A percentile compares a stretch with the other conserved stretches of the same genome.
phyloP scores from a whole-genome alignment of 2,797 vertebrate genomes.

The Kryptopterus vitreolus region DNA sequence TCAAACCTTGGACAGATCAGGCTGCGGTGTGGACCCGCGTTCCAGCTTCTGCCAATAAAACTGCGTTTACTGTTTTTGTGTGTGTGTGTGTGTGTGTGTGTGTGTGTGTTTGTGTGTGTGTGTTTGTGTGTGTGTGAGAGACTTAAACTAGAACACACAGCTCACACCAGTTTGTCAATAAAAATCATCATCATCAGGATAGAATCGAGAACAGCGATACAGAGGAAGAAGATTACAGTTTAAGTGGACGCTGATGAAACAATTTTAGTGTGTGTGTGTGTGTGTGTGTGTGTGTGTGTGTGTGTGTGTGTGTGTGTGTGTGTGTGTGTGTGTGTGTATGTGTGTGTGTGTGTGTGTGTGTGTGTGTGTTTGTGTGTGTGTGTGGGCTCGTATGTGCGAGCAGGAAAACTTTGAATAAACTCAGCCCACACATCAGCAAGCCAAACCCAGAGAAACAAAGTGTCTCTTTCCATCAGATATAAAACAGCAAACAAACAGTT shows the following conservation, averaged over 20 bases:
- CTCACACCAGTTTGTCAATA: slow-evolving; percentile 14
- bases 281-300: slow-evolving; percentile 27
- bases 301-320: slow-evolving; percentile 12
- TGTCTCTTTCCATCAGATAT: not conserved
- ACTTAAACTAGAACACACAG: not conserved
- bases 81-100: slow-evolving; percentile 21
- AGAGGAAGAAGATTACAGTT: not conserved
- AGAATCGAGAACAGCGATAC: not conserved
- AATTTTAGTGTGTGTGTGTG: not conserved
- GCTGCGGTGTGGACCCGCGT: not conserved
- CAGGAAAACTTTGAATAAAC: slow-evolving; percentile 7
- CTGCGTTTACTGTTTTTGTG: not conserved
- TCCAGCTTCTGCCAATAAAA: slow-evolving; percentile 27
- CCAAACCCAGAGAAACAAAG: not conserved
- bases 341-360: slow-evolving; percentile 6
- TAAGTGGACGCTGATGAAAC: not conserved
- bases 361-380: slow-evolving; percentile 16
- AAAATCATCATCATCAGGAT: not conserved
- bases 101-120: slow-evolving; percentile 4
- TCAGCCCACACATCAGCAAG: not conserved
- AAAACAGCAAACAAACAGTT: not conserved
- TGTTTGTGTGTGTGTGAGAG: not conserved
- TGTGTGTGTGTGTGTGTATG: slow-evolving; percentile 8
- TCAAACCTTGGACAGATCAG: slow-evolving; percentile 4
- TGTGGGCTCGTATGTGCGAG: not conserved